These are phyloP conservation scores for Cladorhizidae sp. DNA, from an alignment of 37 sponge, comb jelly and placozoan species.

Conservation along the genomic window DNA sequence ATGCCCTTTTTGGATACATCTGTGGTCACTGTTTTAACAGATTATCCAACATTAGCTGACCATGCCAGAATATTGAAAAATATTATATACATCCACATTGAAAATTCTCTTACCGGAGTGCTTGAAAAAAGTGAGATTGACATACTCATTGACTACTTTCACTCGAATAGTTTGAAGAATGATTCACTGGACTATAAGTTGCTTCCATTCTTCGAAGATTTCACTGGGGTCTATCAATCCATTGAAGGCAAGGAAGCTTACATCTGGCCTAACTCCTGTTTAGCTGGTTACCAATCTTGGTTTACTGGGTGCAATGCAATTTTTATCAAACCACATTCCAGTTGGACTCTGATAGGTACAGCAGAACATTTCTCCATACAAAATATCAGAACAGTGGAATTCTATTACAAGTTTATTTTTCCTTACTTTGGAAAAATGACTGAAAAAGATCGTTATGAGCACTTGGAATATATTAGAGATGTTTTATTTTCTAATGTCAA, in stretches of 20 bases:
- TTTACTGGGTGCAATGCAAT: neutral
- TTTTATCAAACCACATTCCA: slow-evolving; percentile 30
- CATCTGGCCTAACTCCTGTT: slow-evolving; percentile 31
- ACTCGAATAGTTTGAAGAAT: neutral
- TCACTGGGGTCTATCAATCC: slow-evolving; percentile 15
- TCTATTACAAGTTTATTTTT: slow-evolving; percentile 48
- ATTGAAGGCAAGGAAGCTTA: slow-evolving; percentile 18
- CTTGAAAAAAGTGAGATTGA: neutral
- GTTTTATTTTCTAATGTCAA: neutral
- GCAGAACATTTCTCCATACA: slow-evolving; percentile 1
- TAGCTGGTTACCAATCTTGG: slow-evolving; percentile 38
- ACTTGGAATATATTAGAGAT: slow-evolving; percentile 53
- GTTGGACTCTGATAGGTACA: slow-evolving; percentile 27
- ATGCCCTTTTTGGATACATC: slow-evolving; percentile 32
- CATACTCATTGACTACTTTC: slow-evolving; percentile 27
- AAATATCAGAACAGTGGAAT: slow-evolving; percentile 9
- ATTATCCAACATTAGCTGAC: slow-evolving; percentile 31
- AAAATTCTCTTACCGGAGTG: neutral
- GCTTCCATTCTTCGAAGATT: slow-evolving; percentile 49
- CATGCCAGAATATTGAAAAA: slow-evolving; percentile 4
- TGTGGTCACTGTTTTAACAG: neutral
- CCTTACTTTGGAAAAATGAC: slow-evolving; percentile 19
- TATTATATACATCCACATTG: slow-evolving; percentile 1
- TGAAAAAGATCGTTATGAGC: slow-evolving; percentile 37
- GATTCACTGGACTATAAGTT: neutral